Percentiles rank a stretch among this genome's conserved stretches.
Conservation (phyloP, 2,888 invertebrate species). For the Rugalucina vietnamica region DNA sequence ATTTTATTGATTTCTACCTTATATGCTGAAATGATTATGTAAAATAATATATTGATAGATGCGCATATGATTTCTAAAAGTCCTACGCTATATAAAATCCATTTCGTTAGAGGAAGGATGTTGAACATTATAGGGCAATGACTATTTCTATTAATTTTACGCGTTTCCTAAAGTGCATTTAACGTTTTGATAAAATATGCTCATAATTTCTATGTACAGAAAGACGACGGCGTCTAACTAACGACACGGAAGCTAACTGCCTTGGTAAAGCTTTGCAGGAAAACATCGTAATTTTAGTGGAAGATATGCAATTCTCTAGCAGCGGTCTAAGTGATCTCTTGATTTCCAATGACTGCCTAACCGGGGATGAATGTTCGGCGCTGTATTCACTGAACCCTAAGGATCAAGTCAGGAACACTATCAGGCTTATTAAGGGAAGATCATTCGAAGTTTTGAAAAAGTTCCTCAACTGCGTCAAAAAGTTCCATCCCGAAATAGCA, state of each 20-base stretch:
- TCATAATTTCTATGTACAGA: too few relatives aligned
- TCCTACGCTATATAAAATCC: too few relatives aligned
- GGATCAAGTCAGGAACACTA: not conserved
- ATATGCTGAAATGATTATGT: too few relatives aligned
- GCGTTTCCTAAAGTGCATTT: too few relatives aligned
- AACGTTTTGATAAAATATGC: too few relatives aligned
- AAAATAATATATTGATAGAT: too few relatives aligned
- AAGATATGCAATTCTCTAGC: not conserved
- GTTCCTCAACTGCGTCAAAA: not conserved
- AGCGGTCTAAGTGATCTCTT: not conserved
- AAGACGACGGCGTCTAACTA: not conserved
- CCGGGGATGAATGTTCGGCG: not conserved
- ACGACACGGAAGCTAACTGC: not conserved
- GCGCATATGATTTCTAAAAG: too few relatives aligned
- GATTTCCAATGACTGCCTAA: not conserved
- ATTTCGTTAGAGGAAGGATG: too few relatives aligned
- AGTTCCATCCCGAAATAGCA: not conserved
- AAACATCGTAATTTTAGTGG: not conserved
- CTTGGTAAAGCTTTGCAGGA: not conserved
- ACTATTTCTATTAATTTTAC: too few relatives aligned
- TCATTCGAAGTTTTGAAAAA: not conserved
- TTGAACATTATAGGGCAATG: too few relatives aligned
- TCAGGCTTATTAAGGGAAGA: not conserved
- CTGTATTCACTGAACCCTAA: not conserved
- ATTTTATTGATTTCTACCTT: too few relatives aligned